phyloP scores from a whole-genome alignment of 1,140 invertebrate species.

The Spodoptera frugiperda region DNA sequence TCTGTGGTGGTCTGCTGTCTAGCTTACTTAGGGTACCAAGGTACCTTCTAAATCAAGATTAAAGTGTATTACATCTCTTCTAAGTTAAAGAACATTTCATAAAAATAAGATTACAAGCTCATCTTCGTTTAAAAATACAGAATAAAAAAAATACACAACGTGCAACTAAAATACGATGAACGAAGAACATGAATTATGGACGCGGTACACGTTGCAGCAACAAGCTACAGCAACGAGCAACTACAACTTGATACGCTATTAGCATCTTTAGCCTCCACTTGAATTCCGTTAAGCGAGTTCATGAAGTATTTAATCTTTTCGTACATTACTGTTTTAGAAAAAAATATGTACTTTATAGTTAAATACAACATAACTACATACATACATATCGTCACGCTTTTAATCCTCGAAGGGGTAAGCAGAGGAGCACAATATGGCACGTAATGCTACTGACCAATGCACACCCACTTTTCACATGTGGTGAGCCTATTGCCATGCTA shows the following conservation, averaged over 20 bases:
- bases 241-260: constrained; percentile 21
- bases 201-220: constrained; percentile 2
- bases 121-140: background rate
- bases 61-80: background rate
- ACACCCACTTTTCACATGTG: too few species aligned
- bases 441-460: too few species aligned
- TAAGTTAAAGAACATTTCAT: background rate
- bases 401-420: too few species aligned
- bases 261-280: constrained; percentile 13
- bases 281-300: background rate
- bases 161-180: constrained; percentile 18
- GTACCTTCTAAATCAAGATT: too few species aligned
- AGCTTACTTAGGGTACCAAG: too few species aligned
- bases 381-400: too few species aligned
- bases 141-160: constrained; percentile 1
- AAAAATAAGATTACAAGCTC: background rate
- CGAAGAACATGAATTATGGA: constrained; percentile 36
- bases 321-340: too few species aligned
- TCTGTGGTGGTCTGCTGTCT: too few species aligned
- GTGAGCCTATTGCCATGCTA: too few species aligned
- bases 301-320: background rate
- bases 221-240: constrained; percentile 22
- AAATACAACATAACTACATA: too few species aligned
- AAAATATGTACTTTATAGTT: too few species aligned
- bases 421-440: too few species aligned